These are phyloP conservation scores for Diglossa brunneiventris DNA, from an alignment of 2,113 vertebrate species.

Conservation along the genomic window DNA sequence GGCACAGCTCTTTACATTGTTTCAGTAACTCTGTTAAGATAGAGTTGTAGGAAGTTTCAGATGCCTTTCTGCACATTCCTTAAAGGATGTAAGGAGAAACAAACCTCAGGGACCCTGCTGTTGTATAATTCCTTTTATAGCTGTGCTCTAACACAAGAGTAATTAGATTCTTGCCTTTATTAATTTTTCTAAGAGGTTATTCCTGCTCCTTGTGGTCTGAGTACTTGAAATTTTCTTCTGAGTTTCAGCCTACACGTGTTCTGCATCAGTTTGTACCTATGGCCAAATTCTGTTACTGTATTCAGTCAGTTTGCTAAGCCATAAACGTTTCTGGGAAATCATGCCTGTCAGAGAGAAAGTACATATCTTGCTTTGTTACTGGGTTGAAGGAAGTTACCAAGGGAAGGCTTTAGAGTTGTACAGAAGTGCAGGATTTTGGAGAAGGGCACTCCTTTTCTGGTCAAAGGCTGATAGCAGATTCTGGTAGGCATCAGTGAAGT, in stretches of 20 bases:
- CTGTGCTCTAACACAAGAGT: neutral
- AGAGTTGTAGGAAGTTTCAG: neutral
- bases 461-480: neutral
- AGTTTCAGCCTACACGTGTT: rapidly evolving
- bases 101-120: neutral
- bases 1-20: rapidly evolving
- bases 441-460: neutral
- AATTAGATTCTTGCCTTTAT: neutral
- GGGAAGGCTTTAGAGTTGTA: neutral
- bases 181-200: neutral
- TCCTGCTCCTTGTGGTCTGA: rapidly evolving
- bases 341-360: neutral
- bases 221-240: neutral
- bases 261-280: neutral
- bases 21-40: neutral
- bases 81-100: neutral
- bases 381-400: neutral
- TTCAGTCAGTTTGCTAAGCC: neutral
- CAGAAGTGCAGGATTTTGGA: neutral
- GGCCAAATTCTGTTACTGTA: neutral
- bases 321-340: neutral
- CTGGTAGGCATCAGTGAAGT: rapidly evolving
- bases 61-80: neutral
- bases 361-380: neutral
- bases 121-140: neutral